Percentiles rank a stretch among this genome's conserved stretches.
phyloP scores from a whole-genome alignment of 2,113 vertebrate species.

The Tapirus terrestris region DNA sequence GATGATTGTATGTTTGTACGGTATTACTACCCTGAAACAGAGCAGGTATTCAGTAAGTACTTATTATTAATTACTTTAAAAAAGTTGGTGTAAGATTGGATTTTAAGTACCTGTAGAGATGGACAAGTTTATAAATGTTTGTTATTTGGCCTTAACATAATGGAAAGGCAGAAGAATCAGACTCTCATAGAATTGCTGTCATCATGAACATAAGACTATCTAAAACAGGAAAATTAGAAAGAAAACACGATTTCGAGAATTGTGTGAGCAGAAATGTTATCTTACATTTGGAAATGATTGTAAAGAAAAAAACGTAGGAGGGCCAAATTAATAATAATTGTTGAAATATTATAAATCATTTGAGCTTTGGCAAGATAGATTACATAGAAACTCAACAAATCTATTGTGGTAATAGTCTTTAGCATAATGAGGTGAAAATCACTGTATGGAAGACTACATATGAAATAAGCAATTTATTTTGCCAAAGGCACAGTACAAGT shows the following conservation, averaged over 20 bases:
- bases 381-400: constrained; percentile 32
- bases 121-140: neutral
- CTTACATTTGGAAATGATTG: neutral
- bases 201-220: neutral
- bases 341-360: constrained; percentile 15
- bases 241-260: neutral
- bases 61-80: neutral
- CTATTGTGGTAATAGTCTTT: neutral
- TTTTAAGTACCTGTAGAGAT: neutral
- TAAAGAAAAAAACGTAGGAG: neutral
- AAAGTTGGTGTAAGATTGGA: neutral
- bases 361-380: constrained; percentile 16
- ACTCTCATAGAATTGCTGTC: neutral
- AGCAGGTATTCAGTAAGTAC: neutral
- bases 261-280: neutral
- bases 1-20: neutral
- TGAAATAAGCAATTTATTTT: constrained; percentile 63
- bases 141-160: neutral
- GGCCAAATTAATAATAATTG: constrained; percentile 49
- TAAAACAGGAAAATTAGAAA: constrained; percentile 5
- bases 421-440: constrained; percentile 33
- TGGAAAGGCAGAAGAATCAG: neutral
- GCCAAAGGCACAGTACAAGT: neutral
- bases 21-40: neutral
- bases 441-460: neutral